These are phyloP conservation scores for Aleiodes alternator DNA, from an alignment of 2,888 invertebrate species.

Conservation along the genomic window DNA sequence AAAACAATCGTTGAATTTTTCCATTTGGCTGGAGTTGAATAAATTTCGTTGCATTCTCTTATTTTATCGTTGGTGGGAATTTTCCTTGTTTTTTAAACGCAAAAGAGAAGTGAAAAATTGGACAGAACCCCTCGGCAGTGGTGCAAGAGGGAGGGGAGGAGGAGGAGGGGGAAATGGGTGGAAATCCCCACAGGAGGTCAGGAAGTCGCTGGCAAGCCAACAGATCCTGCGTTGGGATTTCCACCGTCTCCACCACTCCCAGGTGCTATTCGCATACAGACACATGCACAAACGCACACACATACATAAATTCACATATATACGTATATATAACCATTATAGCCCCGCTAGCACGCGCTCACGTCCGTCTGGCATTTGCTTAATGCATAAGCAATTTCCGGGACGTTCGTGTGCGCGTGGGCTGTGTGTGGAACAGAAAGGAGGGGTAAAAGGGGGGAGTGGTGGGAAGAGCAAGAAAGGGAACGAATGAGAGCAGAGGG, in stretches of 20 bases:
- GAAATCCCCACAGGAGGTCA: constrained; percentile 44
- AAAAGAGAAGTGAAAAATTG: constrained; percentile 39
- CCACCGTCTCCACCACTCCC: constrained; percentile 31
- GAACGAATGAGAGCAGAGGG: background rate
- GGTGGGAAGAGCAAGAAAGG: constrained; percentile 52
- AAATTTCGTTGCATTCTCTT: too few relatives aligned
- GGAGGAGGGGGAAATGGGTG: background rate
- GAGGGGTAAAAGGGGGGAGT: too few relatives aligned
- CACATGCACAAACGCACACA: background rate
- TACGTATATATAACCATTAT: constrained; percentile 24
- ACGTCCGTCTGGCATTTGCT: constrained; percentile 68
- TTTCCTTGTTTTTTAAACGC: constrained; percentile 7
- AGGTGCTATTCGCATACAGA: constrained; percentile 19
- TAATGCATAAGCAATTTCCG: constrained; percentile 73
- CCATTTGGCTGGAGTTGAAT: too few relatives aligned
- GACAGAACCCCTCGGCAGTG: constrained; percentile 2
- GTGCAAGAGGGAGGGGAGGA: background rate
- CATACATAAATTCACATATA: background rate
- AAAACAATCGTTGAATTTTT: too few relatives aligned
- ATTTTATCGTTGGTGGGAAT: too few relatives aligned
- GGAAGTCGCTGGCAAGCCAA: constrained; percentile 41
- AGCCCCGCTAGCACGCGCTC: constrained; percentile 35
- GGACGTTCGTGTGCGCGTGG: constrained; percentile 30
- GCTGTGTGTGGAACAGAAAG: constrained; percentile 39
- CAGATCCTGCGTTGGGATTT: constrained; percentile 42